phyloP scores from a whole-genome alignment of 2,797 vertebrate species.

The Streptopelia turtur region DNA sequence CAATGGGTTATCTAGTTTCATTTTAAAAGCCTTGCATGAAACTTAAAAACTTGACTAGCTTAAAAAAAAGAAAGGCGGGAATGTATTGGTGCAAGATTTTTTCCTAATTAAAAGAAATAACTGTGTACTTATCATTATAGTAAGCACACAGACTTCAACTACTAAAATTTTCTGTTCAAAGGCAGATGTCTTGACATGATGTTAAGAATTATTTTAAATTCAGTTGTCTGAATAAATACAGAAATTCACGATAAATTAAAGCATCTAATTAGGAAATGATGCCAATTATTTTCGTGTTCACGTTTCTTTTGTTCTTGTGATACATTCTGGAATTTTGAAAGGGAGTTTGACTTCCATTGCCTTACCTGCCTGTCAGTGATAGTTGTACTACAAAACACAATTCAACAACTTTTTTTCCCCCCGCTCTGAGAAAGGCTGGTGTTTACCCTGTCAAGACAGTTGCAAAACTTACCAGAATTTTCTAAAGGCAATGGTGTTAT shows the following conservation, averaged over 20 bases:
- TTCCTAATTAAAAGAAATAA: neutral
- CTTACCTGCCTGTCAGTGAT: neutral
- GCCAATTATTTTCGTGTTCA: neutral
- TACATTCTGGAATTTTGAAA: neutral
- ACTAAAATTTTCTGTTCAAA: neutral
- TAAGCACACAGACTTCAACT: neutral
- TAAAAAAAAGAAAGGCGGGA: neutral
- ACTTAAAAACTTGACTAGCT: neutral
- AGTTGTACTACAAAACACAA: neutral
- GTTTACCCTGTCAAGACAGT: neutral
- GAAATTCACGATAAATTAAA: neutral
- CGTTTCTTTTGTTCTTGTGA: neutral
- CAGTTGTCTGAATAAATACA: neutral
- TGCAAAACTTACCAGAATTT: neutral
- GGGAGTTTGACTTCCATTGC: neutral
- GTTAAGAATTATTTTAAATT: neutral
- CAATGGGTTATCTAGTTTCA: neutral
- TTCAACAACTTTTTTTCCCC: neutral
- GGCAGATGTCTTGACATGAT: neutral
- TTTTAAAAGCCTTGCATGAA: neutral
- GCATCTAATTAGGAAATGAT: neutral
- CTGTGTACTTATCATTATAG: neutral
- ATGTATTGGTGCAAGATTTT: neutral
- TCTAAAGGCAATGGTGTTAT: neutral
- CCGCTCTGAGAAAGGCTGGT: neutral